Base-by-base conservation (phyloP, 2,797 vertebrate genomes). In the Danio jaintianensis region DNA sequence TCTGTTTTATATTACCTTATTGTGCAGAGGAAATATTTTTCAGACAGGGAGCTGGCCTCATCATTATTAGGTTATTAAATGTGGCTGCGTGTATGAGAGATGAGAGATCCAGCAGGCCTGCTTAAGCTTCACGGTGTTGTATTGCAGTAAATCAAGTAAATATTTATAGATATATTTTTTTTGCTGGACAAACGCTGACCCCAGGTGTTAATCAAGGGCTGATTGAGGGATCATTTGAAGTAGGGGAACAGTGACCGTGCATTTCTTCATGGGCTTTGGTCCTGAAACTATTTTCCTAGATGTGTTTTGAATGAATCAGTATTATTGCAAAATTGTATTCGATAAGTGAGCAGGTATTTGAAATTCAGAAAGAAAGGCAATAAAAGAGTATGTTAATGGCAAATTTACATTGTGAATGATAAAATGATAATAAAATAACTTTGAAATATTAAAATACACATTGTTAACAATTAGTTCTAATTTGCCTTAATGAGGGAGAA, bases 31-130 rank as follows among this genome's bases (percentile, higher is more conserved):
- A 64, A 66, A 63, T 36, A 71, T 73, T 66, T 73, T 66, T 10
- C 68, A 48, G 64, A 66, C 48, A 73, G 69, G 53, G 22, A 78
- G 36, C 55, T 68, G 53, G 12, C 56, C 42, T 77, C 79, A 66
- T 83, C 80, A 67, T 82, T 80, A 83, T 75, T 47, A 67, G 56
- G 74, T 83, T 85, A 85, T 80, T 78, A 74, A 67, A 71, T 72
- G 62, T 69, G 67, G 78, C 40, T 50, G 8, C 3, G 29, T 9
- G 5, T 69, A 36, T 75, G 66, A 75, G 61, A 80, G 72, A 85
- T 80, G 77, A 82, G 74, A n/a, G n/a, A n/a, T 75, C 62, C 15
- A 59, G 66, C 56, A 62, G 40, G 47, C 9, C 47, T 50, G 64
- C 70, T 75, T 47, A 56, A 18, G 42, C 52, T 81, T 67, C 68